Conservation (phyloP, 2,888 invertebrate species). For the Leptopterna dolabrata region DNA sequence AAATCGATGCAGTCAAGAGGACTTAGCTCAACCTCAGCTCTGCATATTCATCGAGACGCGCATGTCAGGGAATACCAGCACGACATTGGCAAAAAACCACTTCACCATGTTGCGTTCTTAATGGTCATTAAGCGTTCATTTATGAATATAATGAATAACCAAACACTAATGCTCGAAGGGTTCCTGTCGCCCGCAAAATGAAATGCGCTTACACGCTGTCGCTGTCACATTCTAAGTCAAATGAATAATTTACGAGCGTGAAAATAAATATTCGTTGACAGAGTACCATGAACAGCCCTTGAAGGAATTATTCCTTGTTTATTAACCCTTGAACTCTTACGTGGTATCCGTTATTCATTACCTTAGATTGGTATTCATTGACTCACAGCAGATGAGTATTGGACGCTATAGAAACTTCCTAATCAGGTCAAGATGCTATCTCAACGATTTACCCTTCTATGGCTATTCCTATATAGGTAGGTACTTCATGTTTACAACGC, state of each 20-base stretch:
- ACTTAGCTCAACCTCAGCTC: not conserved
- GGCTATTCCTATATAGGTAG: too few relatives aligned
- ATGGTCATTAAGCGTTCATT: slow-evolving; percentile 19
- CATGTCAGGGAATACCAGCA: not conserved
- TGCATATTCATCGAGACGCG: slow-evolving; percentile 8
- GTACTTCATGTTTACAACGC: too few relatives aligned
- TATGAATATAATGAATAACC: not conserved
- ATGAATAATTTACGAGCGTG: not conserved
- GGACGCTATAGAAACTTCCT: too few relatives aligned
- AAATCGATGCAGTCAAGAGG: not conserved
- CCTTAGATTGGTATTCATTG: too few relatives aligned
- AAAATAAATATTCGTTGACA: not conserved
- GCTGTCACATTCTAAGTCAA: not conserved
- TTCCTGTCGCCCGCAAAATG: not conserved
- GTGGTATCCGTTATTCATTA: too few relatives aligned
- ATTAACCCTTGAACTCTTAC: not conserved
- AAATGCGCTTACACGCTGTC: slow-evolving; percentile 11
- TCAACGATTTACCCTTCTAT: too few relatives aligned
- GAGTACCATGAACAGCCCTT: not conserved
- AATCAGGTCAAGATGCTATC: too few relatives aligned
- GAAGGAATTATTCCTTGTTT: not conserved
- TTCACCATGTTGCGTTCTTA: slow-evolving; percentile 24
- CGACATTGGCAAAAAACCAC: not conserved
- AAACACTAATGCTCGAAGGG: not conserved
- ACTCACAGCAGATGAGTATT: too few relatives aligned